Evolutionary conservation across 1,140 invertebrate species (phyloP).

Genomic region (Drosophila watanabei): DNA sequence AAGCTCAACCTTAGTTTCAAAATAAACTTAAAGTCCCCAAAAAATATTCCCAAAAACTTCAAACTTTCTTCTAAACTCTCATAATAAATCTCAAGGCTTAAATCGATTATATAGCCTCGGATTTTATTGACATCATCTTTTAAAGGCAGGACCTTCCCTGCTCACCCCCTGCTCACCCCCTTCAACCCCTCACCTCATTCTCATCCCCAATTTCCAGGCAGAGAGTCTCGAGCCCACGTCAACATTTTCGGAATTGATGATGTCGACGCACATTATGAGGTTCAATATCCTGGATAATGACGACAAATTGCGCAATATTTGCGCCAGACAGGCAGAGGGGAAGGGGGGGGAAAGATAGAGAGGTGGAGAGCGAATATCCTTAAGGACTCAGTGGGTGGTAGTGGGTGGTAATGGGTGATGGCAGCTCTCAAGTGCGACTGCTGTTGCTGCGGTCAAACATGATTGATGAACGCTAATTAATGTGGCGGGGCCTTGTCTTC

Average conservation of each 20-base stretch:
- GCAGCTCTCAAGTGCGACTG: constrained; percentile 32
- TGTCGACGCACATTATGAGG: constrained; percentile 77
- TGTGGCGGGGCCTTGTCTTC: constrained; percentile 44
- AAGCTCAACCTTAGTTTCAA: not conserved
- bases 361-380: not conserved
- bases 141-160: constrained; percentile 1
- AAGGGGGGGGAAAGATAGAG: too few species aligned
- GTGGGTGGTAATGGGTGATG: constrained; percentile 23
- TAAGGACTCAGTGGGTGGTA: constrained; percentile 20
- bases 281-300: constrained; percentile 84
- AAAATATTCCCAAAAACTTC: not conserved
- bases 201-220: constrained; percentile 5
- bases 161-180: not conserved
- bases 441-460: constrained; percentile 72
- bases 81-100: not conserved
- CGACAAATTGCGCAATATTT: constrained; percentile 84
- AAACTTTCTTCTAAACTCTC: not conserved
- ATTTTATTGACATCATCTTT: constrained; percentile 25
- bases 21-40: not conserved
- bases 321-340: constrained; percentile 39
- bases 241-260: constrained; percentile 79
- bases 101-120: constrained; percentile 17
- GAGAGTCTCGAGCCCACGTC: constrained; percentile 31
- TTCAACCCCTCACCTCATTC: not conserved
- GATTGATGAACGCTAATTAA: constrained; percentile 84